These are phyloP conservation scores for Zygogramma bicolorata DNA, from an alignment of 2,888 invertebrate genomes.

Conservation along the genomic window DNA sequence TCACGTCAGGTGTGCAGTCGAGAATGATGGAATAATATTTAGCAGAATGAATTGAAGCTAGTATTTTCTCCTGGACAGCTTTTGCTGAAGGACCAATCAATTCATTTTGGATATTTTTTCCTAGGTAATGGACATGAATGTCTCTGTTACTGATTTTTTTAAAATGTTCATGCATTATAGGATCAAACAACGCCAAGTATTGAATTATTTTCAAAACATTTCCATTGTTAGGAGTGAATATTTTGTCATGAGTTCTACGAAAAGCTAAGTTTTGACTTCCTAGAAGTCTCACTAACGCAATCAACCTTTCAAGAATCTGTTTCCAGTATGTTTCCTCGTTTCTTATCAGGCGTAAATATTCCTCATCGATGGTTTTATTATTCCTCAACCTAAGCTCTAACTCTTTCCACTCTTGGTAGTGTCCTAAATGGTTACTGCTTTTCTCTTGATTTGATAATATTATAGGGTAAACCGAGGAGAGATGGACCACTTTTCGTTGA, in stretches of 20 bases:
- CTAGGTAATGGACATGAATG: conserved; percentile 17
- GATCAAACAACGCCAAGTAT: conserved; percentile 5
- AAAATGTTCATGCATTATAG: conserved; percentile 14
- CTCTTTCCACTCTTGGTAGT: conserved; percentile 1
- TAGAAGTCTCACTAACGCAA: not conserved
- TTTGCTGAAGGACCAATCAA: conserved; percentile 17
- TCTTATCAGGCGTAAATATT: not conserved
- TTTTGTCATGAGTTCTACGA: not conserved
- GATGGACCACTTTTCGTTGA: no score
- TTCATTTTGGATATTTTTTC: conserved; percentile 25
- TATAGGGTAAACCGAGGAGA: no score
- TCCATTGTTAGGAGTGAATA: conserved; percentile 11
- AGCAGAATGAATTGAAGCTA: conserved; percentile 11
- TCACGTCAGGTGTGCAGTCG: conserved; percentile 50
- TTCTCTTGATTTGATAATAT: not conserved
- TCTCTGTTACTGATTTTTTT: not conserved
- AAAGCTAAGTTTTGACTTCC: conserved; percentile 10
- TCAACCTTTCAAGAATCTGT: not conserved
- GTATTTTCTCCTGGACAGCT: conserved; percentile 17
- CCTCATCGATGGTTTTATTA: conserved; percentile 1
- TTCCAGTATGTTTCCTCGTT: conserved; percentile 4
- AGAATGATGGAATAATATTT: conserved; percentile 53
- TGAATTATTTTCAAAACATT: conserved; percentile 14
- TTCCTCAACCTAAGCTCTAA: conserved; percentile 8
- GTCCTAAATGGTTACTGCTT: not conserved